Base-by-base conservation (phyloP, 2,888 invertebrate genomes). In the Eumacrocentrus americanus region DNA sequence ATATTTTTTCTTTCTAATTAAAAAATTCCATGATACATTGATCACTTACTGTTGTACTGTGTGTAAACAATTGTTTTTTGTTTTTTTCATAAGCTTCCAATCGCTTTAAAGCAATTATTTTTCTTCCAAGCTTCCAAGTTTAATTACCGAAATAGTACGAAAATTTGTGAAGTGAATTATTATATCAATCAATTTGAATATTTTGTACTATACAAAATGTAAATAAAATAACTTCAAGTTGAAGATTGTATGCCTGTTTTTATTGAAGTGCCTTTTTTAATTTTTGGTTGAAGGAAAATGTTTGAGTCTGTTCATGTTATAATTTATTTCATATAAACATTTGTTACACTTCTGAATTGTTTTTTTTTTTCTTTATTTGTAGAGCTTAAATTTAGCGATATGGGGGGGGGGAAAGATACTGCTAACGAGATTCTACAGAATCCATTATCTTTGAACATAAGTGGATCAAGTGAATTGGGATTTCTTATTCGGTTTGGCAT, bases 291-390 rank as follows among this genome's bases (percentile, higher is more conserved):
- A 23, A 46, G 12, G n/a, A 12, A 25, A 7, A 40, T 14, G 9
- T 20, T 53, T 60, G 54, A 63, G 68, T 73, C 70, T 72, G 73
- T 29, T 75, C 66, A 64, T 74, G 67, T 70, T 68, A 76, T 77
- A 74, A 76, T 78, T 77, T 78, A 77, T 78, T 77, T 75, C 73
- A 76, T 77, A 78, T 77, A 78, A 78, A 78, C 77, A 78, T 78
- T 78, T 78, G 75, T 76, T 78, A 78, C 77, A 78, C 70, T 74
- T 75, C 73, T 70, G 65, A 65, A 68, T 44, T 22, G 16, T 37
- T 29, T 51, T 61, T 51, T 63, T 35, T 61, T 25, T 55, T 60
- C 38, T 47, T 60, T 61, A 63, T 69, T 69, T 66, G 70, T 74
- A 74, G 71, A 71, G 68, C 72, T 77, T 76, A 74, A 65, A 56